Conservation (phyloP, 2,888 invertebrate genomes). For the Hypselothyrea guttata region DNA sequence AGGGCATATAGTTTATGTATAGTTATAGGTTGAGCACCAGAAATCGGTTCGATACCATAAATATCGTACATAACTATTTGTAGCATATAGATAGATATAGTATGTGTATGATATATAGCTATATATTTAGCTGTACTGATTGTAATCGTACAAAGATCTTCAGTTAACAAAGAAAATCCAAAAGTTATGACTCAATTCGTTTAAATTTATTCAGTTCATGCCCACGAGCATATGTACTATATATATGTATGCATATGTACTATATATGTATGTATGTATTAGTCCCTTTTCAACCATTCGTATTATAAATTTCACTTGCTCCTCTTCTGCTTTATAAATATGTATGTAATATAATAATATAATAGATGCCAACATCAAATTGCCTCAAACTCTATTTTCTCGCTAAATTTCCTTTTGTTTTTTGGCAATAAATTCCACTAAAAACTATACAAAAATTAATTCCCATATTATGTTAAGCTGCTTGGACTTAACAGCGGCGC, state of each 20-base stretch:
- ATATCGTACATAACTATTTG: slow-evolving; percentile 38
- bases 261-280: slow-evolving; percentile 32
- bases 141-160: slow-evolving; percentile 44
- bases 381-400: slow-evolving; percentile 23
- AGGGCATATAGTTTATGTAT: slow-evolving; percentile 31
- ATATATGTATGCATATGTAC: slow-evolving; percentile 18
- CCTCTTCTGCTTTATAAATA: slow-evolving; percentile 44
- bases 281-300: slow-evolving; percentile 42
- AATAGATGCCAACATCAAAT: slow-evolving; percentile 21
- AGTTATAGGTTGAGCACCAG: slow-evolving; percentile 63
- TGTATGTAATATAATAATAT: slow-evolving; percentile 31
- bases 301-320: slow-evolving; percentile 36
- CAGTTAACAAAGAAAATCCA: slow-evolving; percentile 54
- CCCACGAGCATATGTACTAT: slow-evolving; percentile 55
- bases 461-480: slow-evolving; percentile 24
- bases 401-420: slow-evolving; percentile 15
- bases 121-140: slow-evolving; percentile 14
- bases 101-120: slow-evolving; percentile 16
- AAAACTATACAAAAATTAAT: slow-evolving; percentile 32
- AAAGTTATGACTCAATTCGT: slow-evolving; percentile 54
- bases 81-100: slow-evolving; percentile 11
- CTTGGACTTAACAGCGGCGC: slow-evolving; percentile 27
- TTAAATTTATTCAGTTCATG: slow-evolving; percentile 76
- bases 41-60: slow-evolving; percentile 49
- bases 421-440: slow-evolving; percentile 58